Conservation (phyloP, 2,888 invertebrate species). For the Zygogramma bicolorata region DNA sequence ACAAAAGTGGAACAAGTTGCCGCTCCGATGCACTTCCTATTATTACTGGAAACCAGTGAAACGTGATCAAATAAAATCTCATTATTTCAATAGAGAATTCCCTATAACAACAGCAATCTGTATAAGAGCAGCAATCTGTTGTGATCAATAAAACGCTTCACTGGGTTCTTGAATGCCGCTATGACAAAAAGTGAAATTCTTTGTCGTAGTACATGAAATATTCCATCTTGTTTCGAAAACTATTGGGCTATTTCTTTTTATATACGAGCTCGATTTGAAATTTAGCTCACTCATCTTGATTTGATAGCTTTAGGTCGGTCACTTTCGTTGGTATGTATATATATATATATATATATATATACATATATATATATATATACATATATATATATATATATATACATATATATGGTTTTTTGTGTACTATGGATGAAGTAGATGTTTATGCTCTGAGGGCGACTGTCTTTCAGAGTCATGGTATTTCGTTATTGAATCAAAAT, state of each 20-base stretch:
- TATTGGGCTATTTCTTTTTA: not conserved
- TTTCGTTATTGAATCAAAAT: too few species aligned
- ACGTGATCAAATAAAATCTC: slow-evolving; percentile 10
- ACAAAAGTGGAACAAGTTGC: not conserved
- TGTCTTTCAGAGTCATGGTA: too few species aligned
- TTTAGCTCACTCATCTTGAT: too few species aligned
- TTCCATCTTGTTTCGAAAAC: not conserved
- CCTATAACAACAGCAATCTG: slow-evolving; percentile 11
- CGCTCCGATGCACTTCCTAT: not conserved
- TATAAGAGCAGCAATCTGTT: slow-evolving; percentile 32
- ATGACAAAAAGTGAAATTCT: slow-evolving; percentile 31
- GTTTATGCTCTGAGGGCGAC: too few species aligned
- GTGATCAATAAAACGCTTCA: slow-evolving; percentile 35
- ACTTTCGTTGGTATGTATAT: too few species aligned
- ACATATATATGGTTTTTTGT: too few species aligned
- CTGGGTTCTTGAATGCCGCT: slow-evolving; percentile 28
- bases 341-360: too few species aligned
- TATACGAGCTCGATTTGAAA: not conserved
- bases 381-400: too few species aligned
- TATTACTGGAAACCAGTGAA: not conserved
- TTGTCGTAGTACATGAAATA: slow-evolving; percentile 28
- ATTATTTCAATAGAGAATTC: not conserved
- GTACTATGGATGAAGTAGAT: too few species aligned
- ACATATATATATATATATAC: too few species aligned
- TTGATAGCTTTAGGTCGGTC: too few species aligned